Evolutionary conservation across 1,140 invertebrate genomes (phyloP).

Genomic region (Hylaeus volcanicus): DNA sequence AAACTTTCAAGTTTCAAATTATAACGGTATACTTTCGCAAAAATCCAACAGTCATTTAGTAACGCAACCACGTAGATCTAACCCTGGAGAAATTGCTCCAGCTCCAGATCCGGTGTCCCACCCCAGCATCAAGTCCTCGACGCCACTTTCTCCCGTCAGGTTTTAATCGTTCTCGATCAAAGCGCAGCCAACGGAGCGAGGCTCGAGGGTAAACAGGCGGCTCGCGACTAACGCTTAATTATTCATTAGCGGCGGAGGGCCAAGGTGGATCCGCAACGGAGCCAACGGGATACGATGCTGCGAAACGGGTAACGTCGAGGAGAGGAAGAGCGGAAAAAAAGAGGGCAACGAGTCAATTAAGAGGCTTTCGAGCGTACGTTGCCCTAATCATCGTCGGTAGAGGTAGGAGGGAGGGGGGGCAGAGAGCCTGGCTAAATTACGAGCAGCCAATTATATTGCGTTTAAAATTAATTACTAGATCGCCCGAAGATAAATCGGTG

Average conservation of each 20-base stretch:
- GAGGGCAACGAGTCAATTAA: conserved; percentile 66
- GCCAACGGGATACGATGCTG: background rate
- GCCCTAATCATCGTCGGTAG: conserved; percentile 48
- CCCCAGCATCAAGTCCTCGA: too few species aligned
- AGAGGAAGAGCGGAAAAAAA: conserved; percentile 11
- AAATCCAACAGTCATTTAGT: too few species aligned
- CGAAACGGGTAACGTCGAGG: conserved; percentile 3
- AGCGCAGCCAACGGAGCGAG: too few species aligned
- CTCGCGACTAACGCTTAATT: background rate
- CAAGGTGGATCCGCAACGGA: conserved; percentile 15
- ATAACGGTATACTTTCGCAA: too few species aligned
- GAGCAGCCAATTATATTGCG: conserved; percentile 70
- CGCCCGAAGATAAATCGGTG: conserved; percentile 65
- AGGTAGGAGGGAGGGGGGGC: background rate
- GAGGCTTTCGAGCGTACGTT: conserved; percentile 53
- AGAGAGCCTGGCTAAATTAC: conserved; percentile 60
- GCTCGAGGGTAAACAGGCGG: background rate
- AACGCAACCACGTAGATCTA: too few species aligned
- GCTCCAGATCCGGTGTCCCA: too few species aligned
- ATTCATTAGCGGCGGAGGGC: conserved; percentile 3
- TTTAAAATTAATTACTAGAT: conserved; percentile 74
- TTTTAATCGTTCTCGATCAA: too few species aligned
- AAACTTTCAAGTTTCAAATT: too few species aligned
- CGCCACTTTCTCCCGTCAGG: too few species aligned
- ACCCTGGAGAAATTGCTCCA: too few species aligned